Evolutionary conservation across 2,888 invertebrate species (phyloP).

Genomic region (Drosophila falleni): DNA sequence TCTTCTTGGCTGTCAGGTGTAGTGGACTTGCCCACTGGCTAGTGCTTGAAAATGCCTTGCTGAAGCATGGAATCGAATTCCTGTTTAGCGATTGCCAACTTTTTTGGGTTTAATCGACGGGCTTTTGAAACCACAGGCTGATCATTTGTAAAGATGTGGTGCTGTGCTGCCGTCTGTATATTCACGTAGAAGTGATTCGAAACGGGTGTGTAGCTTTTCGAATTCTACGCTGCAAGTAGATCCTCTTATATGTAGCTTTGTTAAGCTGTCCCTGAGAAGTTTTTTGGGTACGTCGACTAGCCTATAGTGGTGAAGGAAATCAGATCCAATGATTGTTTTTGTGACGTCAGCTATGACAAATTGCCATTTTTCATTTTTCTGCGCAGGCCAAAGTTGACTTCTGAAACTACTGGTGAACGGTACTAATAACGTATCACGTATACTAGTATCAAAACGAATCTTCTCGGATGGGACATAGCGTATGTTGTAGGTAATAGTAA

Average conservation of each 20-base stretch:
- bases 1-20: constrained; percentile 38
- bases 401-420: too few relatives aligned
- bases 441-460: too few relatives aligned
- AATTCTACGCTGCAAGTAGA: not conserved
- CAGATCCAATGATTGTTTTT: too few relatives aligned
- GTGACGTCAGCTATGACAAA: too few relatives aligned
- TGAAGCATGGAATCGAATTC: constrained; percentile 46
- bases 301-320: too few relatives aligned
- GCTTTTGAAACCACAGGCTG: constrained; percentile 39
- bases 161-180: constrained; percentile 8
- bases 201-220: not conserved
- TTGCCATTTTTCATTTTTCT: too few relatives aligned
- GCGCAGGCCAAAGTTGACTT: too few relatives aligned
- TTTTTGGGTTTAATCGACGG: constrained; percentile 40
- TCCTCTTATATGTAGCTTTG: not conserved
- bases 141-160: constrained; percentile 39
- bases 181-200: not conserved
- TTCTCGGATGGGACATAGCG: too few relatives aligned
- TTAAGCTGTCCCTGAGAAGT: not conserved
- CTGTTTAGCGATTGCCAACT: constrained; percentile 33
- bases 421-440: too few relatives aligned
- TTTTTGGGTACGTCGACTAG: not conserved
- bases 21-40: constrained; percentile 48
- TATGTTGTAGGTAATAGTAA: too few relatives aligned
- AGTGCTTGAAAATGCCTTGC: constrained; percentile 49